Evolutionary conservation across 2,113 vertebrate species (phyloP).

Genomic region (Tapirus terrestris): DNA sequence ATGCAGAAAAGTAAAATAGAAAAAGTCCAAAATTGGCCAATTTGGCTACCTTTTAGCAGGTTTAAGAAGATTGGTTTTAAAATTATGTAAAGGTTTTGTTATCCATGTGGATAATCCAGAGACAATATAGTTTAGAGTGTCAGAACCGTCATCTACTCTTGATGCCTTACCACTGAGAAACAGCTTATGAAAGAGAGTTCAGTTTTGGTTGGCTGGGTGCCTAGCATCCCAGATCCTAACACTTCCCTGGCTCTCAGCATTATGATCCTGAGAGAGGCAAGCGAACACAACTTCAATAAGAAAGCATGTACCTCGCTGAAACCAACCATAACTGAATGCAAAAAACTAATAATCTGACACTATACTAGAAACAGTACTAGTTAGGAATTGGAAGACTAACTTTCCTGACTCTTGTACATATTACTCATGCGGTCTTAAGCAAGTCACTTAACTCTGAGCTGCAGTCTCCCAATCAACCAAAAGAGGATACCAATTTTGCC

Average conservation of each 20-base stretch:
- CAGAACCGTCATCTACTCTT: background rate
- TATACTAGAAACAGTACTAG: background rate
- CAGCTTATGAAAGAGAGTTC: background rate
- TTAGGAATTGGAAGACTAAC: background rate
- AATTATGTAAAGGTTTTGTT: constrained; percentile 10
- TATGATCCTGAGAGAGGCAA: background rate
- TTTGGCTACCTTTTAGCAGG: background rate
- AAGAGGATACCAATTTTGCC: background rate
- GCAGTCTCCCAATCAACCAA: background rate
- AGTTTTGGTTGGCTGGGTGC: background rate
- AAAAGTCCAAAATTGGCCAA: background rate
- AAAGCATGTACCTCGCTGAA: background rate
- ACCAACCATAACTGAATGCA: background rate
- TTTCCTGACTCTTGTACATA: background rate
- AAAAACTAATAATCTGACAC: background rate
- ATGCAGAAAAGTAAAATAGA: background rate
- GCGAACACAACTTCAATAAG: background rate
- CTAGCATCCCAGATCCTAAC: background rate
- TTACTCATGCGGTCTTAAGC: background rate
- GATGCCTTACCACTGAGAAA: background rate
- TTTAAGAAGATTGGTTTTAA: background rate
- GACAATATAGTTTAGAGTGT: background rate
- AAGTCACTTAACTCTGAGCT: constrained; percentile 24
- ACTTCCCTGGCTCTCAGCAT: background rate
- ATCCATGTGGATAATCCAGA: background rate